Evolutionary conservation across 2,113 vertebrate species (phyloP), one percentile per base, ranked within the genome.

Genomic region (Gobio gobio): DNA sequence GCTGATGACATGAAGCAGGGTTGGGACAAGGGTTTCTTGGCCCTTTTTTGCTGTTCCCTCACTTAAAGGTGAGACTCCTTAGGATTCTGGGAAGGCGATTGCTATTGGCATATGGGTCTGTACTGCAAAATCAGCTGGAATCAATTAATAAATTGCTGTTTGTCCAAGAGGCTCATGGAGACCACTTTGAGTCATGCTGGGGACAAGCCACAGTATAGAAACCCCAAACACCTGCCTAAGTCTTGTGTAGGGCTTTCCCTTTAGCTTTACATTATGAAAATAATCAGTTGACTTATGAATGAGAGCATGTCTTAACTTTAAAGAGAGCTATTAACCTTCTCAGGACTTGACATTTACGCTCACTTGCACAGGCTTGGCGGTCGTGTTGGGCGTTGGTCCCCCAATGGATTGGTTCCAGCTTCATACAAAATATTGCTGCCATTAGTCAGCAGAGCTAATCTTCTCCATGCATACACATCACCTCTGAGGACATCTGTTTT

Each of bases 401-500:
- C 8, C 14, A 14, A 49, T 80, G 84, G 45, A 80, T 85, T 72
- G 64, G 51, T 72, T 85, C 84, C 77, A 85, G 84, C 20, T 76
- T 29, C 72, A 43, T 63, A 40, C 61, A 40, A 26, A 76, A 63
- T 86, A 54, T 66, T 51, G 61, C 80, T 47, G 43, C 22, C 78
- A 82, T 85, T 85, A 77, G 7, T 74, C 70, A 77, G 61, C 66
- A 61, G 83, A 20, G n/a, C 83, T 68, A 49, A 64, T 54, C 83
- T 43, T 51, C 73, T n/a, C 83, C 85, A 82, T 70, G 33, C 80
- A 59, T 49, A 56, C n/a, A 70, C 49, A 82, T 58, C 66, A 83
- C 64, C 66, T 78, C 40, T 83, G 54, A 58, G 22, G 40, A 85
- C 87, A 88, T 84, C 83, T 88, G 87, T 61, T 85, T 88, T 85